Evolutionary conservation across 2,113 vertebrate species (phyloP).

Genomic region (Oryzias javanicus): DNA sequence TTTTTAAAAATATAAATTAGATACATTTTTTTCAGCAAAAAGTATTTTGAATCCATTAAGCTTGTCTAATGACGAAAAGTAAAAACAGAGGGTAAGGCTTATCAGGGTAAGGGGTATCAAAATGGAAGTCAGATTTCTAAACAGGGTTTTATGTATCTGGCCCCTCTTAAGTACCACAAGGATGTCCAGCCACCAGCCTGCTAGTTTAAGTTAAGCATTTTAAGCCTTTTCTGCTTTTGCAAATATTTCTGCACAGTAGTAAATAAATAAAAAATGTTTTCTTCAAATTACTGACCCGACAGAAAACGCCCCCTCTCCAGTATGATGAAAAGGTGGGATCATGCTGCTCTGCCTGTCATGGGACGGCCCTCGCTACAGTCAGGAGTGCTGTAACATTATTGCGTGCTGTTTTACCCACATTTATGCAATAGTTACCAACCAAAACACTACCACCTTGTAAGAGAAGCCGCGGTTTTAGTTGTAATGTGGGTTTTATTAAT

Average conservation of each 20-base stretch:
- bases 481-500: conserved; percentile 15
- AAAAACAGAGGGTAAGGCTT: no score
- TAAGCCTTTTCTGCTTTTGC: no score
- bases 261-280: no score
- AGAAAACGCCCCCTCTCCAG: not conserved
- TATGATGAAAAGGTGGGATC: not conserved
- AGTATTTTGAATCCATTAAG: no score
- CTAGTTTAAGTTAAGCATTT: no score
- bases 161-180: not conserved
- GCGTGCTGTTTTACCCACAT: conserved; percentile 8
- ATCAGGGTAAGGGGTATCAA: no score
- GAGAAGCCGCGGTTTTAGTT: conserved; percentile 15
- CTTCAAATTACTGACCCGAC: no score
- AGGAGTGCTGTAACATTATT: conserved; percentile 40
- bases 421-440: no score
- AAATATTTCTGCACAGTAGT: no score
- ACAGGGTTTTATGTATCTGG: not conserved
- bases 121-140: not conserved
- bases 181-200: not conserved
- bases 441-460: conserved; percentile 33
- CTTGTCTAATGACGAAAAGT: no score
- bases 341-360: conserved; percentile 5
- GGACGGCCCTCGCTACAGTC: conserved; percentile 16
- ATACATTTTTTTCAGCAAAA: no score
- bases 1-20: no score